Conservation (phyloP, 1,140 invertebrate genomes). For the Bathynomus jamesi region DNA sequence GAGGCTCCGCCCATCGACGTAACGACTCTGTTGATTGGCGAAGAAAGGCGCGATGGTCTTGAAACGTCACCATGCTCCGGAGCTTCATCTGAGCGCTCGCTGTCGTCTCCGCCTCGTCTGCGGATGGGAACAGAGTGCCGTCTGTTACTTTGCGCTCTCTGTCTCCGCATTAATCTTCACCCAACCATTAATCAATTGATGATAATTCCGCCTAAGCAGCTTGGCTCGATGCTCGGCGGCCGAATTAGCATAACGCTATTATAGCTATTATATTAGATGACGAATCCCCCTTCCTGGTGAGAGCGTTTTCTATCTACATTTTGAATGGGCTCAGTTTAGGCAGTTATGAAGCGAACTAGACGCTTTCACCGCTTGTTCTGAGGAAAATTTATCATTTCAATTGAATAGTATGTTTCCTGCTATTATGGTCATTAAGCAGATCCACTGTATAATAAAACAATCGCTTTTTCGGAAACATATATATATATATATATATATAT, state of each 20-base stretch:
- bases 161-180: background rate
- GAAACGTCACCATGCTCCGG: slow-evolving; percentile 28
- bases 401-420: too few relatives aligned
- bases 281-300: too few relatives aligned
- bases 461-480: too few relatives aligned
- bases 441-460: too few relatives aligned
- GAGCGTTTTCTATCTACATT: too few relatives aligned
- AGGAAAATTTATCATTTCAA: too few relatives aligned
- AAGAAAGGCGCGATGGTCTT: slow-evolving; percentile 30
- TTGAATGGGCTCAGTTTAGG: too few relatives aligned
- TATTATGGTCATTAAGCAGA: too few relatives aligned
- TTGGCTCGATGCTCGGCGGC: background rate
- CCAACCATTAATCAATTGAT: background rate
- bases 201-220: background rate
- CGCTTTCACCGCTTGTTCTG: too few relatives aligned
- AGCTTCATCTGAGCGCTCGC: slow-evolving; percentile 14
- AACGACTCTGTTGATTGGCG: slow-evolving; percentile 32
- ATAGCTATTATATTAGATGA: background rate
- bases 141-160: background rate
- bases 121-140: background rate
- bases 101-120: slow-evolving; percentile 19
- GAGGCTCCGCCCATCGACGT: slow-evolving; percentile 19
- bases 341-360: too few relatives aligned
- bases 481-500: too few relatives aligned
- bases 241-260: background rate